Conservation (phyloP, 2,888 invertebrate genomes). For the Rapana venosa region DNA sequence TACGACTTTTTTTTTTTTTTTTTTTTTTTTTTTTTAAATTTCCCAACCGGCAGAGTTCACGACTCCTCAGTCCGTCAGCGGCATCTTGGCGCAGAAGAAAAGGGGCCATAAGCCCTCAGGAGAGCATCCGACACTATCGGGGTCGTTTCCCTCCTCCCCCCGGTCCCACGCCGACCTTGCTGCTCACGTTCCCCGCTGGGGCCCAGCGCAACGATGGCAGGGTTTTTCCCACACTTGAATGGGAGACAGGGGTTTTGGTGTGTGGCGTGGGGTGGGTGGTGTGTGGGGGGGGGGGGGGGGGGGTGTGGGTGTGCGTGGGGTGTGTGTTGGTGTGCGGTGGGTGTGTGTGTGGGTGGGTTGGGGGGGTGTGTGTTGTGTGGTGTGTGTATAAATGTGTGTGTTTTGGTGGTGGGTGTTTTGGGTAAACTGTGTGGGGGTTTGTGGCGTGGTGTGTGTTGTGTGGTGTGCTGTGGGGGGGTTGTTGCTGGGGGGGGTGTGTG, state of each 20-base stretch:
- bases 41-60: conserved; percentile 70
- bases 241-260: not conserved
- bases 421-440: not conserved
- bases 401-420: not conserved
- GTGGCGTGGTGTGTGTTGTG: conserved; percentile 5
- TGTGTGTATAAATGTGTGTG: not conserved
- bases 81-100: conserved; percentile 69
- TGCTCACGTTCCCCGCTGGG: too few relatives aligned
- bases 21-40: too few relatives aligned
- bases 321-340: not conserved
- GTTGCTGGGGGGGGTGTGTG: not conserved
- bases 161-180: not conserved
- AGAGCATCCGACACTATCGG: conserved; percentile 62
- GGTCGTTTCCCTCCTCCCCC: conserved; percentile 20
- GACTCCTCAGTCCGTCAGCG: conserved; percentile 65
- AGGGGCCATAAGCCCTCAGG: conserved; percentile 66
- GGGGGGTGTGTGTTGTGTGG: not conserved
- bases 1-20: too few relatives aligned
- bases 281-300: not conserved
- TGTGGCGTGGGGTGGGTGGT: not conserved
- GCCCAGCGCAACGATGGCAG: not conserved
- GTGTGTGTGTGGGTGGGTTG: conserved; percentile 8
- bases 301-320: not conserved
- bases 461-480: not conserved
- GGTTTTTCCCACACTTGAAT: not conserved